phyloP scores from a whole-genome alignment of 2,797 vertebrate species.

The Tragopan temminckii region DNA sequence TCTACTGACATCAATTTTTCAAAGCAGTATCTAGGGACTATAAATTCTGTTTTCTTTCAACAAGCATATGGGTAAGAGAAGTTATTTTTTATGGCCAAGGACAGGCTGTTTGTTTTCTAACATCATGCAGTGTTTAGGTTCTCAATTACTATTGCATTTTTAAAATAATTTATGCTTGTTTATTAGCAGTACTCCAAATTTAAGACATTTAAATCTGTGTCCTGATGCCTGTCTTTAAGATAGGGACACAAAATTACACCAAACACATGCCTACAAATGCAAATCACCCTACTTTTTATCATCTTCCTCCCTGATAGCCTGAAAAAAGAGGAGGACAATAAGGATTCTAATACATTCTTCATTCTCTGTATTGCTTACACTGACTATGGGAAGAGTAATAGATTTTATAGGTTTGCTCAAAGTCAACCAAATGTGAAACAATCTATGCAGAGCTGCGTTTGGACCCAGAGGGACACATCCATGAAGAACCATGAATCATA shows the following conservation, averaged over 20 bases:
- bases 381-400: neutral
- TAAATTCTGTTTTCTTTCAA: slow-evolving; percentile 28
- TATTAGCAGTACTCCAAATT: neutral
- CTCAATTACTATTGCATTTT: neutral
- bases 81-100: neutral
- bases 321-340: neutral
- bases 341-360: neutral
- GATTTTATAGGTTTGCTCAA: slow-evolving; percentile 23
- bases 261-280: neutral
- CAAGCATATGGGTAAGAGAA: neutral
- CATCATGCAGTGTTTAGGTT: neutral
- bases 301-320: neutral
- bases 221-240: neutral
- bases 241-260: neutral
- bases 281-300: neutral
- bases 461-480: neutral
- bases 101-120: neutral
- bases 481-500: neutral
- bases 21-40: neutral
- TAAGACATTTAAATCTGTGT: neutral
- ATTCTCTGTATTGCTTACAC: neutral
- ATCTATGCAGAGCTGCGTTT: neutral
- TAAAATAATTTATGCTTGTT: neutral
- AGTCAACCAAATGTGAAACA: slow-evolving; percentile 36
- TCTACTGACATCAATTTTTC: neutral